Conservation (phyloP, 2,113 vertebrate species). For the Brachypodius melanocephalos region DNA sequence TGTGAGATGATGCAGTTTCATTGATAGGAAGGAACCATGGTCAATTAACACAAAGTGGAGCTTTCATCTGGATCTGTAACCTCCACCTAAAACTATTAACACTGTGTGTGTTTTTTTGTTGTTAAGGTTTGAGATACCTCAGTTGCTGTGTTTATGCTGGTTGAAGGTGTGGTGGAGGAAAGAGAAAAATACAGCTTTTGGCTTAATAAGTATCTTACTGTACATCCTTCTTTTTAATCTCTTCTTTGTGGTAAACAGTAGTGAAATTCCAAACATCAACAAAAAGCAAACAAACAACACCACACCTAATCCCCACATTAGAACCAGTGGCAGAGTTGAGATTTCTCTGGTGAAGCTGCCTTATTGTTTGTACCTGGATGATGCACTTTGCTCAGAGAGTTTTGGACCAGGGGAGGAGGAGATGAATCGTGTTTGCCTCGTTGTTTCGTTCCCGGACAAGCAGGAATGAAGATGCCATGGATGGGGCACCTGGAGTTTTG, state of each 20-base stretch:
- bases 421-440: fast-evolving
- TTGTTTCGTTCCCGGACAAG: neutral
- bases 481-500: neutral
- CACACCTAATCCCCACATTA: neutral
- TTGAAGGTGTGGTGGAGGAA: neutral
- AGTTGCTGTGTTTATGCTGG: neutral
- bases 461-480: fast-evolving
- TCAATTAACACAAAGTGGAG: neutral
- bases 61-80: neutral
- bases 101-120: fast-evolving
- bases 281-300: too few relatives aligned
- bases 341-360: neutral
- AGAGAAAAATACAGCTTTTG: neutral
- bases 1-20: neutral
- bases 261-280: neutral
- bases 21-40: neutral
- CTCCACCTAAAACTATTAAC: neutral
- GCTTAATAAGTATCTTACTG: neutral
- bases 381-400: neutral
- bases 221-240: neutral
- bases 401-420: neutral
- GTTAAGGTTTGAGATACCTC: neutral
- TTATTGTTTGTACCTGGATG: neutral
- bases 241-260: neutral
- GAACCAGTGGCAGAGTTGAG: neutral